These are phyloP conservation scores for Aphodius granarius DNA, from an alignment of 2,888 invertebrate genomes.

Conservation along the genomic window DNA sequence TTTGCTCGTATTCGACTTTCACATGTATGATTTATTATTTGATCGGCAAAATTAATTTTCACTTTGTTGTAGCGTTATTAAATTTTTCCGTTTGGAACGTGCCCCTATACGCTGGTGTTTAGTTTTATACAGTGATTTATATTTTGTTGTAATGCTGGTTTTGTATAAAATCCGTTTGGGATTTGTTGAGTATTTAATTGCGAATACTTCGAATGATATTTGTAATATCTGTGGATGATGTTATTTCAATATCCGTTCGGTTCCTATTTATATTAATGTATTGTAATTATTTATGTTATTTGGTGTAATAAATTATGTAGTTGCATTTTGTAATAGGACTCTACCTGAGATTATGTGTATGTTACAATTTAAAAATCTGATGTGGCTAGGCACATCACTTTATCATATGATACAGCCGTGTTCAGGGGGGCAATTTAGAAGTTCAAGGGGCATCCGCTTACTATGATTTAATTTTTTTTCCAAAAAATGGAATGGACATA, in stretches of 20 bases:
- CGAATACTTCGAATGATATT: background rate
- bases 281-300: background rate
- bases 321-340: too few relatives aligned
- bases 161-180: background rate
- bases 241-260: background rate
- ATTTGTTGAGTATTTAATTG: background rate
- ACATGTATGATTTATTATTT: conserved; percentile 11
- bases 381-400: too few relatives aligned
- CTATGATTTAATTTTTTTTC: too few relatives aligned
- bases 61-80: conserved; percentile 7
- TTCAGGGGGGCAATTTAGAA: too few relatives aligned
- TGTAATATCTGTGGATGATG: background rate
- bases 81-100: background rate
- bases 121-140: background rate
- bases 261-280: background rate
- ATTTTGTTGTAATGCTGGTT: background rate
- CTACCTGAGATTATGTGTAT: too few relatives aligned
- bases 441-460: too few relatives aligned
- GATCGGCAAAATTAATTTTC: background rate
- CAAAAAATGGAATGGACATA: too few relatives aligned
- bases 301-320: background rate
- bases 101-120: background rate
- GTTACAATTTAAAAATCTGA: too few relatives aligned
- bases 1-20: background rate
- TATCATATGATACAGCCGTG: too few relatives aligned